Base-by-base conservation (phyloP, 1,140 invertebrate genomes). In the Meloidogyne chitwoodi region DNA sequence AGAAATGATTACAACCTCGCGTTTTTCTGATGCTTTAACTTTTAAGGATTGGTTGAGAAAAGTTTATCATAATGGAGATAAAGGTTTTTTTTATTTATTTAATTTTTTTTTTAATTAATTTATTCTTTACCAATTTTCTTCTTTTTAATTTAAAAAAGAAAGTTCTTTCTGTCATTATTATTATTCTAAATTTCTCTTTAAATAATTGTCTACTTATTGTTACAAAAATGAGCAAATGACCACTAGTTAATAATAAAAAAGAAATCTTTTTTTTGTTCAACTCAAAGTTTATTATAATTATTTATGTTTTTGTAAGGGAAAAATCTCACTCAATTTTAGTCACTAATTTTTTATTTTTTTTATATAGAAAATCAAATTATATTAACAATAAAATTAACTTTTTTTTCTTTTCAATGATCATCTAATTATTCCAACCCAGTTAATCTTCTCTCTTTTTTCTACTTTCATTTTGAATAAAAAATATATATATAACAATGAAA, bases 11-110 rank as follows among this genome's bases (percentile, higher is more conserved):
- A 61, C 29, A 22, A 62, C 70, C 11, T 80, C 80, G 10, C 56
- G 69, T n/a, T 82, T 82, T 48, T 61, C 48, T 24, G 83, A 84
- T 74, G 63, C 83, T 16, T 38, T 82, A 26, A 82, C 81, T n/a
- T 82, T 82, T 56, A 82, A 84, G 29, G 81, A 82, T 75, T 82
- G 81, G 81, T 75, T 82, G 19, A 29, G 65, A 19, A 73, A 44
- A 34, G 82, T 84, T 11, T 82, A 84, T 75, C 27, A 68, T 6
- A 44, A 84, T 56, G 48, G 48, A 44, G 82, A 84, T 27, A 84
- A 84, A 75, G 81, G 81, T 82, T n/a, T 16, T 1, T 19, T 48
- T 41, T 41, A 14, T 19, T 48, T 16, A 48, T 56, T 56, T n/a
- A 56, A 56, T 16, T n/a, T 56, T 56, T n/a, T n/a, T 1, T n/a